A percentile compares a stretch with the other conserved stretches of the same genome.
These are phyloP conservation scores for Artibeus lituratus DNA, from an alignment of 2,797 vertebrate genomes.

Conservation along the genomic window DNA sequence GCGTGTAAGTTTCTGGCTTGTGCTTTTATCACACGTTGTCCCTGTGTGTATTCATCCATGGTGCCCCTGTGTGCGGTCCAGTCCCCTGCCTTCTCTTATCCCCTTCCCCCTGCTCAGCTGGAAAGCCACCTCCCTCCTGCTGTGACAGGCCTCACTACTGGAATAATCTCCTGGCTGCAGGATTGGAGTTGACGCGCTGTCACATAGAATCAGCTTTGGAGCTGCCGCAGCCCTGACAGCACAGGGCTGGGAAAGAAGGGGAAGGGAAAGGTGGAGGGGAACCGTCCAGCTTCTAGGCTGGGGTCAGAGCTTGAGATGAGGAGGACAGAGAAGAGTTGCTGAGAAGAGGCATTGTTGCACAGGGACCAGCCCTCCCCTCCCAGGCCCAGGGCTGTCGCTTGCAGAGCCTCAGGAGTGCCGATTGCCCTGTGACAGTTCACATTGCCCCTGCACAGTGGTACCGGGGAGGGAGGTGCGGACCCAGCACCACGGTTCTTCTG, in stretches of 20 bases:
- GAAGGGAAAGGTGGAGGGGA: background rate
- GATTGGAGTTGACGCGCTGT: conserved; percentile 83
- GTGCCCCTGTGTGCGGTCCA: background rate
- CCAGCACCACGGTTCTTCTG: background rate
- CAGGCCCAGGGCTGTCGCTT: accelerated
- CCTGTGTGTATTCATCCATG: background rate
- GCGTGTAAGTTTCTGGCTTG: background rate
- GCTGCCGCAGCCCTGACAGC: conserved; percentile 61
- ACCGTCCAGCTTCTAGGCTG: background rate
- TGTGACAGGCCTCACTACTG: conserved; percentile 59
- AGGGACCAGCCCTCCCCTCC: background rate
- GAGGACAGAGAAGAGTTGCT: background rate
- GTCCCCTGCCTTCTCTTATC: background rate
- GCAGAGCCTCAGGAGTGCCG: background rate
- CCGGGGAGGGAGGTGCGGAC: background rate
- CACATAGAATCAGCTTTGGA: conserved; percentile 81
- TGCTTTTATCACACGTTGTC: background rate
- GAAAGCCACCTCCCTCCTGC: background rate
- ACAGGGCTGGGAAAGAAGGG: background rate
- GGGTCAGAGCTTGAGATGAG: conserved; percentile 1
- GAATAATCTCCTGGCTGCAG: conserved; percentile 47
- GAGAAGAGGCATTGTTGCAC: background rate
- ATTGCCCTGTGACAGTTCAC: background rate
- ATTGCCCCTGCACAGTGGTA: background rate
- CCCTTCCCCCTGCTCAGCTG: background rate